phyloP scores from a whole-genome alignment of 2,113 vertebrate genomes.

The Nymphicus hollandicus region DNA sequence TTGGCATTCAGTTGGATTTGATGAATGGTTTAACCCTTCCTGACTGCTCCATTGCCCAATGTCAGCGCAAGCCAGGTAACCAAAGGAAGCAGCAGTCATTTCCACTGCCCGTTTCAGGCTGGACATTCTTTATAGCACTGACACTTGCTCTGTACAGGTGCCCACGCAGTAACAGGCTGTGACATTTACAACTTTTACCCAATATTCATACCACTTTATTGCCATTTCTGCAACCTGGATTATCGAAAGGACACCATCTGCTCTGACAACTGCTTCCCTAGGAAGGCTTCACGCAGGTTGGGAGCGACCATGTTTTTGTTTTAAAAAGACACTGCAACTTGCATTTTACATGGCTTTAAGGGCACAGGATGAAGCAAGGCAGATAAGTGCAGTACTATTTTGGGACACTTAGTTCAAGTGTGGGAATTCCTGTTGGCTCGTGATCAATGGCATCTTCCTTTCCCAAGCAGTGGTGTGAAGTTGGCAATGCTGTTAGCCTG shows the following conservation, averaged over 20 bases:
- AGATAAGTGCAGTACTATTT: background rate
- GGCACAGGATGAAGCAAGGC: background rate
- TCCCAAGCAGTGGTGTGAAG: background rate
- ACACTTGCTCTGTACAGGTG: slow-evolving; percentile 25
- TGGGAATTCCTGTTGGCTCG: background rate
- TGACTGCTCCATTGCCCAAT: background rate
- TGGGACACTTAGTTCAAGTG: background rate
- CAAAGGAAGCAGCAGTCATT: background rate
- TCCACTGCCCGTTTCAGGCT: background rate
- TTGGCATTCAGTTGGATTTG: background rate
- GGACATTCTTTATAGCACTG: background rate
- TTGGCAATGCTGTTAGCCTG: background rate
- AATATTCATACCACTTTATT: slow-evolving; percentile 23
- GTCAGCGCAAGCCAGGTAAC: background rate
- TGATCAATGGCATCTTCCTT: background rate
- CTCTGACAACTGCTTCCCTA: slow-evolving; percentile 39
- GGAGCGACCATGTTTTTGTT: background rate
- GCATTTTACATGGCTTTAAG: background rate
- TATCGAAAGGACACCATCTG: slow-evolving; percentile 61
- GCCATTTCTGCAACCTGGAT: background rate
- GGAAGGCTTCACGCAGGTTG: background rate
- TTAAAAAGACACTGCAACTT: background rate
- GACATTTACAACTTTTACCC: slow-evolving; percentile 66
- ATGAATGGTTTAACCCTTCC: background rate
- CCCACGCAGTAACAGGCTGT: slow-evolving; percentile 25